phyloP scores from a whole-genome alignment of 2,113 vertebrate species.

The Alaudala cheleensis region DNA sequence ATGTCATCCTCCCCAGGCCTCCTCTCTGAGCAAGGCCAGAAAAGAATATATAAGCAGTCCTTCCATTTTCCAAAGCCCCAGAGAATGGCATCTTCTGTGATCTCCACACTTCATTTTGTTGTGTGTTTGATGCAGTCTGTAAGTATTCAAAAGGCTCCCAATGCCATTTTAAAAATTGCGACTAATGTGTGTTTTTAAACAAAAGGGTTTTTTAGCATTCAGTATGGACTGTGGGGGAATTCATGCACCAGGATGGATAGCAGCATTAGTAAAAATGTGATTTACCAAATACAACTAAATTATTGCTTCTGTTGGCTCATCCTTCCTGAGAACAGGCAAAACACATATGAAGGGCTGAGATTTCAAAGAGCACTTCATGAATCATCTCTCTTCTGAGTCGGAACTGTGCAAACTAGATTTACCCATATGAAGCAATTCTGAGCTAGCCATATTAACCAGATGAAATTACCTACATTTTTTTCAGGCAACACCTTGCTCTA shows the following conservation, averaged over 20 bases:
- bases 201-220: neutral
- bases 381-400: neutral
- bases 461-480: neutral
- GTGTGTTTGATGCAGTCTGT: neutral
- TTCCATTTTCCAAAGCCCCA: neutral
- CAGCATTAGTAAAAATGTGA: neutral
- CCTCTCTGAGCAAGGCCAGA: neutral
- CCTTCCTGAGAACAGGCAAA: neutral
- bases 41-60: neutral
- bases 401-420: neutral
- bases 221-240: neutral
- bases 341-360: neutral
- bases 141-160: neutral
- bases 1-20: neutral
- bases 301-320: neutral
- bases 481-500: neutral
- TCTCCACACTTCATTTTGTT: neutral
- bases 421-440: neutral
- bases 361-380: neutral
- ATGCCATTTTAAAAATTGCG: neutral
- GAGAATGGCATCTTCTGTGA: neutral
- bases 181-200: neutral
- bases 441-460: neutral
- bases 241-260: neutral
- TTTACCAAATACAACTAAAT: neutral